Evolutionary conservation across 2,113 vertebrate genomes (phyloP).

Genomic region (Silurus meridionalis): DNA sequence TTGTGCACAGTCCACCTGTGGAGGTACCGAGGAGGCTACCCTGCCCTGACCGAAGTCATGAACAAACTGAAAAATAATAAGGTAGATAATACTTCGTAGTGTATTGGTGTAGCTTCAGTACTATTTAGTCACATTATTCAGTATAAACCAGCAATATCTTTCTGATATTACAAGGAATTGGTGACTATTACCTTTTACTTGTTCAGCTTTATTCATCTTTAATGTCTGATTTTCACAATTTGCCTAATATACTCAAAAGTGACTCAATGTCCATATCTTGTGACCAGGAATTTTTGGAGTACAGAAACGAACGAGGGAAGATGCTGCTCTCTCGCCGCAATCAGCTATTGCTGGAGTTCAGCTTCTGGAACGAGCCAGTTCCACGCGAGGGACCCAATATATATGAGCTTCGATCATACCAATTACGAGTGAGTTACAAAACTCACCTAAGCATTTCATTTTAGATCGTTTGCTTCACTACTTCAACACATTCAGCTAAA

Average conservation of each 20-base stretch:
- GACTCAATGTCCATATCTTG: background rate
- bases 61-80: slow-evolving; percentile 91
- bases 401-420: slow-evolving; percentile 94
- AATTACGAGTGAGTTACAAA: slow-evolving; percentile 84
- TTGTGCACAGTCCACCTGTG: slow-evolving; percentile 88
- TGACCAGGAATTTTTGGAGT: slow-evolving; percentile 82
- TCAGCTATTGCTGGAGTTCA: slow-evolving; percentile 93
- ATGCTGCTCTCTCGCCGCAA: slow-evolving; percentile 96
- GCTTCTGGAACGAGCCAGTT: slow-evolving; percentile 95
- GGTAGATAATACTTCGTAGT: slow-evolving; percentile 69
- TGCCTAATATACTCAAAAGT: too few relatives aligned
- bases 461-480: background rate
- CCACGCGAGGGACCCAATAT: slow-evolving; percentile 90
- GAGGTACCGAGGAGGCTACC: slow-evolving; percentile 96
- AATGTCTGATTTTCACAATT: background rate
- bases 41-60: slow-evolving; percentile 98
- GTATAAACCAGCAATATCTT: background rate
- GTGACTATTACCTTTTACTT: background rate
- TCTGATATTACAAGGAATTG: background rate
- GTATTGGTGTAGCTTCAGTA: background rate
- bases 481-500: background rate
- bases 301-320: slow-evolving; percentile 85
- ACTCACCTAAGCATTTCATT: background rate
- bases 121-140: background rate
- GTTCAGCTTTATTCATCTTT: background rate